Percentiles rank a stretch among this genome's conserved stretches.
These are phyloP conservation scores for Strigamia maritima DNA, from an alignment of 2,888 invertebrate species.

Conservation along the genomic window DNA sequence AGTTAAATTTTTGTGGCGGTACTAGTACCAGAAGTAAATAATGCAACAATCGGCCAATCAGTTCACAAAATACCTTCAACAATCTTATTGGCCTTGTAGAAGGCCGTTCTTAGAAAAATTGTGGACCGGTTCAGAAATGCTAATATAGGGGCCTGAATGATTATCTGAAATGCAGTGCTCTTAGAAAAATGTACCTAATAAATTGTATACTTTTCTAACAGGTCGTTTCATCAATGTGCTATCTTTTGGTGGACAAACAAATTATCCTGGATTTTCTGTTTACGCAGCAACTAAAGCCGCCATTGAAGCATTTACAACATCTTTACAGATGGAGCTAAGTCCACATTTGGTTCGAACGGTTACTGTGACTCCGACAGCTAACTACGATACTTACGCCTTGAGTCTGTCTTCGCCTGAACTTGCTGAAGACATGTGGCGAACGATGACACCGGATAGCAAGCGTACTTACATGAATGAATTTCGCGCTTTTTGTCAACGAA, in stretches of 20 bases:
- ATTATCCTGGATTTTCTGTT: slow-evolving; percentile 64
- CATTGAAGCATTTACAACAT: slow-evolving; percentile 67
- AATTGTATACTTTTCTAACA: slow-evolving; percentile 45
- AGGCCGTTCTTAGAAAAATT: no score
- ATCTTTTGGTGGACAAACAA: not conserved
- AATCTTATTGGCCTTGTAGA: no score
- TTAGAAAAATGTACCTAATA: no score
- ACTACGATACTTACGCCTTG: not conserved
- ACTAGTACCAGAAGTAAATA: no score
- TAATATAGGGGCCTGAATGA: no score
- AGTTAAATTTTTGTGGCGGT: no score
- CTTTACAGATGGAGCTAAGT: slow-evolving; percentile 68
- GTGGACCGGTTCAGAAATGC: no score
- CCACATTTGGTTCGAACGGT: slow-evolving; percentile 62
- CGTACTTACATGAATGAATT: slow-evolving; percentile 12
- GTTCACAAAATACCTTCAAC: no score
- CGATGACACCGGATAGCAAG: slow-evolving; percentile 20
- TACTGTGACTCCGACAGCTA: not conserved
- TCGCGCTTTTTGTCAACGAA: slow-evolving; percentile 12
- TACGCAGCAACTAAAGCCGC: slow-evolving; percentile 84
- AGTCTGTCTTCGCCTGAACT: not conserved
- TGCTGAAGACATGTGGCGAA: slow-evolving; percentile 18
- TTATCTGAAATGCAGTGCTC: no score
- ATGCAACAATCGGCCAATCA: no score
- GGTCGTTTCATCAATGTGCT: slow-evolving; percentile 61